A percentile compares a stretch with the other conserved stretches of the same genome.
These are phyloP conservation scores for Crocallis elinguaria DNA, from an alignment of 2,888 invertebrate species.

Conservation along the genomic window DNA sequence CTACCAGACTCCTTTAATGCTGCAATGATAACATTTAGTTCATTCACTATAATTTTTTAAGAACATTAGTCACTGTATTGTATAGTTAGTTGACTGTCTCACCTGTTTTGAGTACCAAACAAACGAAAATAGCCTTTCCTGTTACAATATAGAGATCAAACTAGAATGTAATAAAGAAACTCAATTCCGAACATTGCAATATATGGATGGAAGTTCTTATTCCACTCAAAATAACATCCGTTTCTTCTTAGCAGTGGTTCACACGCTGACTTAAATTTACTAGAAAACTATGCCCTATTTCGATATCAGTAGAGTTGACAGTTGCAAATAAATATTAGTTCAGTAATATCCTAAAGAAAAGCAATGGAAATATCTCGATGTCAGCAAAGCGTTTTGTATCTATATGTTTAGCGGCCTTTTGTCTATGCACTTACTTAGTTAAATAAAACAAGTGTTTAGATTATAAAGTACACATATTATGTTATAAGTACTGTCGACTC, in stretches of 20 bases:
- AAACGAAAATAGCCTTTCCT: conserved; percentile 43
- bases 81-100: conserved; percentile 43
- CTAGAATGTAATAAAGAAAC: conserved; percentile 30
- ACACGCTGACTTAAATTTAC: conserved; percentile 38
- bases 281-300: conserved; percentile 35
- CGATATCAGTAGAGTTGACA: conserved; percentile 21
- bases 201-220: conserved; percentile 80
- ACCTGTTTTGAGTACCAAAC: conserved; percentile 59
- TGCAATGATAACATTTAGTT: too few species aligned
- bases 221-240: conserved; percentile 81
- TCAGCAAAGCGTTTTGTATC: conserved; percentile 55
- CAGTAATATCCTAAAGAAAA: conserved; percentile 46
- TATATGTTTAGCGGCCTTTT: too few species aligned
- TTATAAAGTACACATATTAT: too few species aligned
- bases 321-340: conserved; percentile 14
- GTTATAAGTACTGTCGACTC: too few species aligned
- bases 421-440: too few species aligned
- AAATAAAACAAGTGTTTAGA: too few species aligned
- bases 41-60: neutral
- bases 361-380: conserved; percentile 45
- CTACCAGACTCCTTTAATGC: too few species aligned
- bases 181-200: conserved; percentile 69
- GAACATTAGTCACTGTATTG: conserved; percentile 2
- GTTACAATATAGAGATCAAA: conserved; percentile 23
- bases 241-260: conserved; percentile 79